Base-by-base conservation (phyloP, 2,797 vertebrate species). In the Coranthus polyacanthus region DNA sequence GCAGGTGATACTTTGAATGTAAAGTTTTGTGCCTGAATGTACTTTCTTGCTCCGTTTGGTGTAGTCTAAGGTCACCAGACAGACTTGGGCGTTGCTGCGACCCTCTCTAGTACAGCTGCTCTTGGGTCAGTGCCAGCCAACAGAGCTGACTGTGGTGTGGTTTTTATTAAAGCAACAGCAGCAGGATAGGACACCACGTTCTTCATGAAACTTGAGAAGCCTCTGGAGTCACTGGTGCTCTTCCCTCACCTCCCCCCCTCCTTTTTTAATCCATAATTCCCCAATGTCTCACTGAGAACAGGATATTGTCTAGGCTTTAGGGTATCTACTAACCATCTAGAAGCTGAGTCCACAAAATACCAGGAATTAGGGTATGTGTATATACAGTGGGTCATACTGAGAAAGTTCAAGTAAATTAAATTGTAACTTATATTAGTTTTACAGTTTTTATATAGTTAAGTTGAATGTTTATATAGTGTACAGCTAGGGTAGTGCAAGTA, bases 91-190 rank as follows among this genome's bases (percentile, higher is more conserved):
- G 51, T 75, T 57, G 68, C 78, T 76, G 67, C 3, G 66, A 82
- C 68, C 66, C 72, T 61, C 54, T 69, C 41, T 37, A 2, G 38
- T 63, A 60, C 73, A 77, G 84, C 83, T 89, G 81, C 77, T 71
- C 45, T 66, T 88, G 87, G 85, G 67, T 12, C 63, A 6, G 24
- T 6, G 71, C 79, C 91, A 89, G 76, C 16, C 15, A 42, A 29
- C 47, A 52, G 7, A 68, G 75, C 81, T 57, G 75, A 76, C 69
- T 79, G 60, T 54, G 46, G 72, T 12, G 68, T 47, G 85, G 75
- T 80, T 82, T 53, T 84, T 78, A 83, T 89, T 87, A 88, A 88
- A 90, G 90, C 47, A 92, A 89, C 87, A 88, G 72, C 71, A 82
- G 81, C 65, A 50, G 64, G 68, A 76, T 41, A 78, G 78, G 79